These are phyloP conservation scores for Cenopis cana DNA, from an alignment of 2,888 invertebrate species.

Conservation along the genomic window DNA sequence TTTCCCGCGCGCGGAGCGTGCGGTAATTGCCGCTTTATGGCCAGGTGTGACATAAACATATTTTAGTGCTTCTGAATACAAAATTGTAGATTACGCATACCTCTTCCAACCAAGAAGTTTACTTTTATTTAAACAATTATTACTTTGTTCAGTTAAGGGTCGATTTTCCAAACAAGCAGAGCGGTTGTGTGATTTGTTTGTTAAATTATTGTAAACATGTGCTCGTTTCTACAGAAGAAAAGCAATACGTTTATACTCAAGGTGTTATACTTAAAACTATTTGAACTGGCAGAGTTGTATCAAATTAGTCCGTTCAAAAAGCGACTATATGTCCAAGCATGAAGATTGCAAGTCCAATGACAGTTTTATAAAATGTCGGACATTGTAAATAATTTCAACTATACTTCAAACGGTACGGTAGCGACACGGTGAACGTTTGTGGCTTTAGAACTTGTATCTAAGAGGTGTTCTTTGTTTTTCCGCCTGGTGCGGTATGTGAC, in stretches of 20 bases:
- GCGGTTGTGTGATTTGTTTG: slow-evolving; percentile 41
- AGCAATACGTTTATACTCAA: slow-evolving; percentile 7
- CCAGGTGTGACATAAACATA: too few species aligned
- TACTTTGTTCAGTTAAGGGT: slow-evolving; percentile 12
- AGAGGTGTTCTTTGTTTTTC: not conserved
- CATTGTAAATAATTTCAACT: too few species aligned
- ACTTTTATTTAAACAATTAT: not conserved
- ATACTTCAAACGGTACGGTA: slow-evolving; percentile 5
- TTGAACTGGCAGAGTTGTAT: too few species aligned
- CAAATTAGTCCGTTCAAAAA: too few species aligned
- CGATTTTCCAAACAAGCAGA: slow-evolving; percentile 16
- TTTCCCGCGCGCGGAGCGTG: too few species aligned
- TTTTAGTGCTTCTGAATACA: not conserved
- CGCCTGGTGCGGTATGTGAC: not conserved
- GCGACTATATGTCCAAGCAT: too few species aligned
- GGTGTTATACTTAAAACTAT: too few species aligned
- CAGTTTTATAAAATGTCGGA: too few species aligned
- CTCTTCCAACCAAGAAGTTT: not conserved
- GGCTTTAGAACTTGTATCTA: not conserved
- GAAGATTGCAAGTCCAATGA: too few species aligned
- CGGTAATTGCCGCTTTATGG: too few species aligned
- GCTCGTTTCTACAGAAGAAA: slow-evolving; percentile 18
- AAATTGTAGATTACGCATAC: not conserved
- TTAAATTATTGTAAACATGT: slow-evolving; percentile 37
- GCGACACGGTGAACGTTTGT: slow-evolving; percentile 4